These are phyloP conservation scores for Drosophila yakuba DNA, from an alignment of 1,140 invertebrate species.

Conservation along the genomic window DNA sequence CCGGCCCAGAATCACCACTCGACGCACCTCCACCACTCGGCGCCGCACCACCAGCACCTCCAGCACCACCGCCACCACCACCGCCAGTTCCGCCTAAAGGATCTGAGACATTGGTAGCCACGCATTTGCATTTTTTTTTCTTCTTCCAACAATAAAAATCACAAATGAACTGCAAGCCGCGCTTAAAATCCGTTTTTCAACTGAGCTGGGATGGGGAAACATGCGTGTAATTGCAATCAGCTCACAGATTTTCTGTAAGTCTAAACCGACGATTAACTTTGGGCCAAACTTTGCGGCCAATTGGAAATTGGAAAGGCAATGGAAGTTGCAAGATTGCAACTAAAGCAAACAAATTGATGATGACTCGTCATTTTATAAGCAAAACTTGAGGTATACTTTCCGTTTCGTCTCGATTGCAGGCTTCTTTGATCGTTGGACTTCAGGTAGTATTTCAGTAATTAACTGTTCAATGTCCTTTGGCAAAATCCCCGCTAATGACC, in stretches of 20 bases:
- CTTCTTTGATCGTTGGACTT: background rate
- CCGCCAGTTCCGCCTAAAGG: background rate
- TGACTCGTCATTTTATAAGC: no score
- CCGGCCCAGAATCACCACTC: background rate
- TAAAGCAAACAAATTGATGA: no score
- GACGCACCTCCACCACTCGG: background rate
- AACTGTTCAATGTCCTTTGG: constrained; percentile 32
- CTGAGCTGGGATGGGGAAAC: no score
- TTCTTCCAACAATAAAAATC: background rate
- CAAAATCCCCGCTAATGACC: constrained; percentile 44
- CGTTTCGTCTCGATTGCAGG: constrained; percentile 4
- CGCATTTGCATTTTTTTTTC: constrained; percentile 1
- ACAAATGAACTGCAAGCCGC: background rate
- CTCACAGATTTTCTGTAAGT: no score
- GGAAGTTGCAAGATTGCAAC: no score
- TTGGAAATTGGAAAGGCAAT: no score
- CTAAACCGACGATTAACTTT: no score
- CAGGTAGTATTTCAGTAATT: background rate
- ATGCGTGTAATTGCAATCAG: no score
- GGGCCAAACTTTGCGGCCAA: no score
- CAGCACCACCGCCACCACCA: background rate
- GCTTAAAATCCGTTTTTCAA: background rate
- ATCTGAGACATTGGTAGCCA: background rate
- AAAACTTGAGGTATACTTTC: background rate
- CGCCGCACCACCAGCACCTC: background rate